Evolutionary conservation across 2,797 vertebrate genomes (phyloP), one percentile per base, ranked within the genome.

Genomic region (Thamnophis elegans): DNA sequence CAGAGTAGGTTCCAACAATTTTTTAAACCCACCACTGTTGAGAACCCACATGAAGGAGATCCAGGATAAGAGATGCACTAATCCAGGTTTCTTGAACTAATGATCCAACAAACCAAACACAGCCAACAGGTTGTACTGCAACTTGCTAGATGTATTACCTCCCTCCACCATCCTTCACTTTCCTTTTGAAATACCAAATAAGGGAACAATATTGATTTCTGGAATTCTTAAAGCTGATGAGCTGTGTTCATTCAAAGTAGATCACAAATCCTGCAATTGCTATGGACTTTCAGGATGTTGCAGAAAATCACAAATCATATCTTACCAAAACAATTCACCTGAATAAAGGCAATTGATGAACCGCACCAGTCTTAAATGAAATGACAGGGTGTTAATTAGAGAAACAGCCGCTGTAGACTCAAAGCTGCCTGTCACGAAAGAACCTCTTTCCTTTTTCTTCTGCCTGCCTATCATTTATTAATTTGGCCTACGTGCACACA

Each of bases 391-490:
- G 94, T 92, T 97, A 96, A 97, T 97, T 96, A 97, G 94, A 0
- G 0, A 92, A 87, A 22, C 85, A 90, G 93, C 5, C 26, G 0
- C 56, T 90, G 42, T 59, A 96, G 95, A 92, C 87, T 85, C 8
- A 51, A 18, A 0, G 60, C 91, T 94, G 51, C 25, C 73, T 1
- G 10, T 94, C 62, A 95, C 95, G 96, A 97, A 95, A 6, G 59
- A 95, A 94, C 95, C 95, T 93, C 91, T 95, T 93, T 93, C 96
- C 32, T 78, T 78, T 78, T 36, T 20, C 68, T 78, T 97, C 95
- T 92, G 93, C 96, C 95, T 96, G 95, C 96, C 87, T 93, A 93
- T 97, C 95, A 97, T 96, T 97, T 97, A 97, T 97, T 97, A 95
- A 98, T 97, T 85, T 18, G 54, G 88, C 94, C 95, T 68, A 94